phyloP scores from a whole-genome alignment of 2,113 vertebrate species.

The Brachypodius melanocephalos region DNA sequence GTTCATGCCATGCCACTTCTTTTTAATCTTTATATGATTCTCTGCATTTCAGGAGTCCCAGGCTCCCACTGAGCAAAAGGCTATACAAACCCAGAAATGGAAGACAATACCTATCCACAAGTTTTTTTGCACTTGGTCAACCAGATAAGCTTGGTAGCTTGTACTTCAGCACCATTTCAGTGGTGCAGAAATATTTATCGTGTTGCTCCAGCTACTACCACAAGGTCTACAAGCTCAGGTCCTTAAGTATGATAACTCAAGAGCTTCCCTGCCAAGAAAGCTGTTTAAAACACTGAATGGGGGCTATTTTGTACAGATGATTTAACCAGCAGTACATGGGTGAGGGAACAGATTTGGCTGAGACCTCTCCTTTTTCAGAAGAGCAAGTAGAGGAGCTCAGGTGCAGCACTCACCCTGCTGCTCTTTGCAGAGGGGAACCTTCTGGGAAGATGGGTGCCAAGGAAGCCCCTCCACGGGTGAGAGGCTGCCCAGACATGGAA shows the following conservation, averaged over 20 bases:
- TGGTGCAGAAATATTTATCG: background rate
- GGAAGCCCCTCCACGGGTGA: background rate
- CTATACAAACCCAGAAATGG: background rate
- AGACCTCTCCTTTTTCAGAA: background rate
- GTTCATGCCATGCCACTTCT: background rate
- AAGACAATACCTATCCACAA: background rate
- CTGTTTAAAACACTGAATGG: background rate
- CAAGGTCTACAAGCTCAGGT: background rate
- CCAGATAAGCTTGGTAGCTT: background rate
- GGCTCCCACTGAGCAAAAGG: background rate
- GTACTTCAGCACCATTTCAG: background rate
- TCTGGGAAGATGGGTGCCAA: background rate
- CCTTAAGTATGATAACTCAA: background rate
- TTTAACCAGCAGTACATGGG: background rate
- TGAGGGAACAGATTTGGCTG: background rate
- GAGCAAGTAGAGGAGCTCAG: background rate
- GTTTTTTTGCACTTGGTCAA: background rate
- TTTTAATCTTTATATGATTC: background rate
- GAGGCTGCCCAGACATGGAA: background rate
- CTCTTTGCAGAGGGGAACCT: background rate
- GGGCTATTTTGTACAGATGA: background rate
- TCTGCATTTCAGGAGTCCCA: background rate
- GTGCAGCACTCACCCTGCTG: background rate
- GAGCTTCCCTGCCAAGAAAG: background rate
- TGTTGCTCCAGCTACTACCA: background rate